Evolutionary conservation across 2,888 invertebrate species (phyloP), one percentile per base, ranked within the genome.

Genomic region (Patella caerulea): DNA sequence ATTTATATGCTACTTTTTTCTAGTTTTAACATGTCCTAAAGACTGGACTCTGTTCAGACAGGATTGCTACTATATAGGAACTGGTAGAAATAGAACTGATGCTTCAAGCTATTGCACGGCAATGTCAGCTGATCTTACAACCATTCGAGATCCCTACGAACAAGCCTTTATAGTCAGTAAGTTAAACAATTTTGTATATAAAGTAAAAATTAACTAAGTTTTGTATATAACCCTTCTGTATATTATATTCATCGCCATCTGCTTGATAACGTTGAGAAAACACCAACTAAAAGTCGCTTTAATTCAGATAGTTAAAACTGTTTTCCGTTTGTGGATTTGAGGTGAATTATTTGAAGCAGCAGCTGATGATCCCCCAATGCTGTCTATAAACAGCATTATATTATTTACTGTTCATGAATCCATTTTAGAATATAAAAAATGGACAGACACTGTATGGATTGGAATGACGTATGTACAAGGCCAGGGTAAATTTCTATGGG

Each of bases 61-160:
- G 17, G 70, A 82, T n/a, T 86, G 86, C 74, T 86, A 86, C 74
- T 83, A 83, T 53, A 83, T 85, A 74, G 86, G 85, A 29, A 81
- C 81, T 14, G 74, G 79, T 70, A 83, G 83, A 78, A 81, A 56
- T 65, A 85, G 85, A 83, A 69, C 45, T 4, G 82, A 84, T 72
- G 83, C 86, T 11, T 54, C 70, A 29, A 79, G 78, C 24, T 83
- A 76, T 74, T 86, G 86, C 73, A 52, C 52, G 11, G 65, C 76
- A 1, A 74, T 77, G 2, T 77, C 76, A 5, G 84, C 79, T 0
- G 77, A 79, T n/a, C 79, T 86, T 4, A 82, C 83, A 15, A 81
- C 85, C 1, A 82, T 86, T n/a, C 69, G 75, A 55, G 85, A 85
- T 72, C 79, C 83, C 45, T 81, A 83, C 45, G 85, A 86, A 73